Evolutionary conservation across 2,113 vertebrate species (phyloP).

Genomic region (Lamprotornis superbus): DNA sequence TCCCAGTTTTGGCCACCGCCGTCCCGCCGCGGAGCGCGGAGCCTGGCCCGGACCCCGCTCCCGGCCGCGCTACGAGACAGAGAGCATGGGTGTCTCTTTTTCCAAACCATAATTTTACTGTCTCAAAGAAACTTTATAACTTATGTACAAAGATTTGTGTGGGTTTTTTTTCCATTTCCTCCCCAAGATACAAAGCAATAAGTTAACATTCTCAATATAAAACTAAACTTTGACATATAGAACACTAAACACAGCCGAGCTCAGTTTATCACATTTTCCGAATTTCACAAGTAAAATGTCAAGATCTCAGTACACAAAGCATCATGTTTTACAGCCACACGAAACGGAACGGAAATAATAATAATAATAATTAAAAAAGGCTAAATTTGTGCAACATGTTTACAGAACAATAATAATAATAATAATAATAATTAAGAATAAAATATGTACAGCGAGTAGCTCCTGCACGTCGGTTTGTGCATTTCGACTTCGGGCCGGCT

Average conservation of each 20-base stretch:
- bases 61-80: not conserved
- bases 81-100: conserved; percentile 67
- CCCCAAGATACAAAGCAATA: conserved; percentile 90
- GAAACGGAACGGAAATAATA: conserved; percentile 70
- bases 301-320: conserved; percentile 89
- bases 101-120: conserved; percentile 97
- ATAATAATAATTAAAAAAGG: conserved; percentile 42
- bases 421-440: conserved; percentile 39
- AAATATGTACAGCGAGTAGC: conserved; percentile 79
- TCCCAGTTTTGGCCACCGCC: not conserved
- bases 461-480: conserved; percentile 70
- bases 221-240: conserved; percentile 96
- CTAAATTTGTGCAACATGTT: conserved; percentile 84
- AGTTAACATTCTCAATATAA: conserved; percentile 98
- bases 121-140: conserved; percentile 91
- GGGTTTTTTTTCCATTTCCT: not conserved
- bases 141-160: conserved; percentile 88
- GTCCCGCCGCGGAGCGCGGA: not conserved
- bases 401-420: conserved; percentile 76
- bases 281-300: conserved; percentile 85
- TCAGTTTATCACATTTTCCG: conserved; percentile 84
- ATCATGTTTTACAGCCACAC: conserved; percentile 88
- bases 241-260: conserved; percentile 87
- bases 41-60: not conserved
- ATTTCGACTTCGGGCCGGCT: conserved; percentile 65